phyloP scores from a whole-genome alignment of 2,797 vertebrate species.

The Lithobates sylvaticus region DNA sequence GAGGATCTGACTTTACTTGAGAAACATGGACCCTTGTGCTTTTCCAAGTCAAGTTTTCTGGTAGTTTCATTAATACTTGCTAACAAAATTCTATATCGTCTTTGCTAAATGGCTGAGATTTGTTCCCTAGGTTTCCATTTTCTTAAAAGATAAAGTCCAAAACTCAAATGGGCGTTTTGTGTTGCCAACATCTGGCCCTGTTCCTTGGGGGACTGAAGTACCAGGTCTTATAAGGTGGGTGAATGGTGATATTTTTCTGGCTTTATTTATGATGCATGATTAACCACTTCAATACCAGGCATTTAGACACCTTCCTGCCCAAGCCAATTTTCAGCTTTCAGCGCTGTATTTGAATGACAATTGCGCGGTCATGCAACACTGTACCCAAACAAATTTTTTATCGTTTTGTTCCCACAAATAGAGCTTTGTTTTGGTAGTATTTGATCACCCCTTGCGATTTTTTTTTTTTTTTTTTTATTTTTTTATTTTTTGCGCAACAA shows the following conservation, averaged over 20 bases:
- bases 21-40: neutral
- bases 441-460: no score
- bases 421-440: no score
- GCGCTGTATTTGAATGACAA: no score
- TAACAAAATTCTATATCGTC: neutral
- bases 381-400: no score
- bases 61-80: neutral
- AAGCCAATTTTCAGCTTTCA: no score
- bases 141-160: constrained; percentile 97
- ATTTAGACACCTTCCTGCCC: no score
- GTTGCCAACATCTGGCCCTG: constrained; percentile 89
- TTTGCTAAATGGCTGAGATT: neutral
- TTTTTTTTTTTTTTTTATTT: no score
- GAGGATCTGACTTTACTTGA: no score
- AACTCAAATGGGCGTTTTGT: constrained; percentile 97
- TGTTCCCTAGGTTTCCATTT: constrained; percentile 91
- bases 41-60: neutral
- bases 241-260: neutral
- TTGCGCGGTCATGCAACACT: no score
- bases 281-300: no score
- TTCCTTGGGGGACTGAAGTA: constrained; percentile 89
- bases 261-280: neutral
- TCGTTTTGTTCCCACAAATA: no score
- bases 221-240: constrained; percentile 92
- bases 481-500: no score